phyloP scores from a whole-genome alignment of 2,113 vertebrate species.

The Alligator mississippiensis region DNA sequence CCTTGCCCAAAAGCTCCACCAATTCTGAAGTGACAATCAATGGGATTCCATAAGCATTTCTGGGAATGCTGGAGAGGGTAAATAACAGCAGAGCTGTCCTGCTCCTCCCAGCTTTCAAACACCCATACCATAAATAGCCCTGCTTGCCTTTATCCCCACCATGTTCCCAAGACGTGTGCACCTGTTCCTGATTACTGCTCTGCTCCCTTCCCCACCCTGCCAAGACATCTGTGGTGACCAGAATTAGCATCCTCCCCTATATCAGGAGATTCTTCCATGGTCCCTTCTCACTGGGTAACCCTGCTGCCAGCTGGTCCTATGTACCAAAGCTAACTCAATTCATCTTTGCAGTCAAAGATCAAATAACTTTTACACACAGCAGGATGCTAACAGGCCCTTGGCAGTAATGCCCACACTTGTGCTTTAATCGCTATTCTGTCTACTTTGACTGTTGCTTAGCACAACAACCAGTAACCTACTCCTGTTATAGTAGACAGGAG shows the following conservation, averaged over 20 bases:
- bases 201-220: neutral
- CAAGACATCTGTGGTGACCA: constrained; percentile 58
- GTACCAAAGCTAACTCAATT: fast-evolving
- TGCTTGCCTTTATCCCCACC: neutral
- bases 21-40: constrained; percentile 1
- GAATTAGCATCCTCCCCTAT: constrained; percentile 52
- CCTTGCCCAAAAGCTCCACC: neutral
- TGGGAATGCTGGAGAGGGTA: neutral
- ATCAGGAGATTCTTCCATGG: constrained; percentile 45
- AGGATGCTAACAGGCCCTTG: neutral
- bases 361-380: neutral
- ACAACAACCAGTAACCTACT: neutral
- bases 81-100: neutral
- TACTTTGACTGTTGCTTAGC: fast-evolving
- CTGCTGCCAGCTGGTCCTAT: constrained; percentile 8
- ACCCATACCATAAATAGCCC: neutral
- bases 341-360: neutral
- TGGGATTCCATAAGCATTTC: neutral
- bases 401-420: neutral
- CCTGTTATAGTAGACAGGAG: neutral
- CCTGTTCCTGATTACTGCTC: constrained; percentile 21
- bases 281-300: constrained; percentile 37
- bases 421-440: neutral
- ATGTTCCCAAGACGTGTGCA: constrained; percentile 52
- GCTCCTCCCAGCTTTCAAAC: neutral